Evolutionary conservation across 2,113 vertebrate genomes (phyloP).

Genomic region (Cichladusa arquata): DNA sequence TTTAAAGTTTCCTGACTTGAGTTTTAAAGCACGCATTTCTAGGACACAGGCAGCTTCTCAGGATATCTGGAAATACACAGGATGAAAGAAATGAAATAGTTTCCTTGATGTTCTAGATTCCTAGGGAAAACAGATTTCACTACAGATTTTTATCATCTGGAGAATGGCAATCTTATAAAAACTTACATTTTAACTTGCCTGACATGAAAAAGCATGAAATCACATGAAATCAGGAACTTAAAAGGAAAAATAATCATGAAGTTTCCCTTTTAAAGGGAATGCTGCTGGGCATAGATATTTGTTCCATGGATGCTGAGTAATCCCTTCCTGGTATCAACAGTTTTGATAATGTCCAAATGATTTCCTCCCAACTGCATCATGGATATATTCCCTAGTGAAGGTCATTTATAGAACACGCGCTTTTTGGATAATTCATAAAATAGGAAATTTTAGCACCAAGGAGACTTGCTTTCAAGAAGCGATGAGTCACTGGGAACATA

Average conservation of each 20-base stretch:
- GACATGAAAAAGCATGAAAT: not conserved
- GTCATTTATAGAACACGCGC: not conserved
- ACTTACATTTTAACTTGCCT: not conserved
- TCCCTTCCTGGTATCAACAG: conserved; percentile 28
- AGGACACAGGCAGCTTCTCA: not conserved
- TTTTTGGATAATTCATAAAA: conserved; percentile 19
- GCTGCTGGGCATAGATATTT: not conserved
- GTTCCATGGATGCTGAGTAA: conserved; percentile 1
- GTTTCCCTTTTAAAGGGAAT: not conserved
- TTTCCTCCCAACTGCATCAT: conserved; percentile 23
- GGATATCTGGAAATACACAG: not conserved
- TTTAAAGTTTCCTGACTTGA: not conserved
- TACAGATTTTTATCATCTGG: not conserved
- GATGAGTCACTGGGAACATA: conserved; percentile 39
- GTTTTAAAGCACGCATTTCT: not conserved
- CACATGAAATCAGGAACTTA: not conserved
- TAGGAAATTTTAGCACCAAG: conserved; percentile 9
- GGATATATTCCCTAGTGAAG: not conserved
- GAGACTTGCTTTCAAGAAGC: conserved; percentile 35
- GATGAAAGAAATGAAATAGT: not conserved
- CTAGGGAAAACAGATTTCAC: not conserved
- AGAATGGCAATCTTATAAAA: not conserved
- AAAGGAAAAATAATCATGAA: not conserved
- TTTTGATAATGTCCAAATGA: not conserved
- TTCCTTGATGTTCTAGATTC: not conserved